Base-by-base conservation (phyloP, 2,113 vertebrate genomes). In the Pterocles gutturalis region DNA sequence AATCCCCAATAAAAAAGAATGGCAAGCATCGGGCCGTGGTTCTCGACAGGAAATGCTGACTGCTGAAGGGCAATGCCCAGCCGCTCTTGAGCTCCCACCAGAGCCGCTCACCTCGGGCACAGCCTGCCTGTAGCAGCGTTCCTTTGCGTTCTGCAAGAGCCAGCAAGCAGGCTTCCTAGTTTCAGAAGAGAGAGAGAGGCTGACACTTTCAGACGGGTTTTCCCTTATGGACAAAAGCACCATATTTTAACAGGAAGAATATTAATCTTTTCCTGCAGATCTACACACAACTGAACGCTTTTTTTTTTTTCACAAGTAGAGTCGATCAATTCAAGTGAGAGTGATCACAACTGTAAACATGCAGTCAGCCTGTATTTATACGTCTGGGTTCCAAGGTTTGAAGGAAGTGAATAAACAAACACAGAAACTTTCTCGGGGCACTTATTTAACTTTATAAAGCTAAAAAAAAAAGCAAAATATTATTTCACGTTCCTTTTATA, bases 301-400 rank as follows among this genome's bases (percentile, higher is more conserved):
- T 17, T 33, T 17, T 33, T 31, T 20, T 24, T 45, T 43, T 48
- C 8, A 57, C n/a, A 83, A 83, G 64, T n/a, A 83, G 38, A 1
- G 5, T 75, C 34, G 71, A 92, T 82, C 77, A 78, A 41, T 71
- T 87, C 57, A 84, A 89, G 48, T 20, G 49, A 70, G 43, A 81
- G 48, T 0, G 0, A 88, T 49, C 24, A 11, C 17, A 57, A 73
- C 1, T 24, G 41, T 77, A 90, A 89, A 88, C 69, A 75, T 55
- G 34, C 80, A 77, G 76, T 78, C 86, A 87, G 85, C 9, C 51
- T 55, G 38, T 89, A 93, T 96, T 96, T 93, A 88, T 92, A 96
- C 72, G 69, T 36, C 60, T 81, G 83, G 64, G 78, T 83, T 88
- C 80, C 76, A 75, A 54, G 16, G 54, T 49, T 90, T 91, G 67